Evolutionary conservation across 2,888 invertebrate genomes (phyloP), one percentile per base, ranked within the genome.

Genomic region (Ormyrus labotus): DNA sequence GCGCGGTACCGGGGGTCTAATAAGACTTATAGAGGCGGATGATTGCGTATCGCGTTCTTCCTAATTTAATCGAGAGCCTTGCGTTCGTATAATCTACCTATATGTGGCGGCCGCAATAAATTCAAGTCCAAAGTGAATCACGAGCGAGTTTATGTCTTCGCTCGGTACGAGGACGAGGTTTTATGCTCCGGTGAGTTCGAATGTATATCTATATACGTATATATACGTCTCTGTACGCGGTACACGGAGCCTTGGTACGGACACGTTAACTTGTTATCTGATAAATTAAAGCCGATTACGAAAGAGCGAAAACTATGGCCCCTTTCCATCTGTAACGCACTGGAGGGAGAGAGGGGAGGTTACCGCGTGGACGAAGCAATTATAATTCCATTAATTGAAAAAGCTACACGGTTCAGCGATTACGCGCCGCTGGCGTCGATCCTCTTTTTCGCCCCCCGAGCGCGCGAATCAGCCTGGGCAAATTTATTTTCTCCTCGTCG

Each of bases 401-500:
- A 34, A 60, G 60, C 51, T 53, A 45, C 47, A 10, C 63, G 64
- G 10, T 11, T 58, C 34, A 34, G 34, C 34, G 34, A 34, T 34
- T 34, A 34, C 34, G 34, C 34, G 34, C 34, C 34, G 34, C 34
- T 4, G 34, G 34, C 34, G 34, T 34, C 34, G 34, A 9, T 63
- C 55, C 63, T 53, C 13, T 63, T 63, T 72, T 65, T n/a, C 57
- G 34, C 34, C 34, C 34, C 34, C 34, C 3, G 34, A 13, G 65
- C 55, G 63, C 11, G 64, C 34, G 48, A 61, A 71, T 60, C 55
- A 45, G 47, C 47, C 6, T 19, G 19, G 34, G 48, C 50, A 65
- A 58, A 74, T 74, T 74, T 74, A 58, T 74, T 73, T 58, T 64
- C 57, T 57, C 58, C n/a, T 47, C 55, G 69, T 50, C 45, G 34